Evolutionary conservation across 2,888 invertebrate genomes (phyloP), one percentile per base, ranked within the genome.

Genomic region (Protophormia terraenovae): DNA sequence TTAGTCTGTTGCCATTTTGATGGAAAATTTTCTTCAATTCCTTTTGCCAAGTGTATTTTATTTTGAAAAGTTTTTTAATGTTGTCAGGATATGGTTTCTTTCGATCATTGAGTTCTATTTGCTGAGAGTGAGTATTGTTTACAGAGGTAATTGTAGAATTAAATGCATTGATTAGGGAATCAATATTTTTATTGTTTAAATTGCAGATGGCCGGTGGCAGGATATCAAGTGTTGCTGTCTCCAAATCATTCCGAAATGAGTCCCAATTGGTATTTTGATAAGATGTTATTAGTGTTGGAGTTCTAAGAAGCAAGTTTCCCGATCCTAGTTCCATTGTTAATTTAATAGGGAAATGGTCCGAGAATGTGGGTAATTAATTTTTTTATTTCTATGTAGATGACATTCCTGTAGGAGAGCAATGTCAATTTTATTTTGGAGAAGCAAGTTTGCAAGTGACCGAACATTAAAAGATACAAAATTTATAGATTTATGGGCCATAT

Each of bases 401-500:
- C 53, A 38, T 19, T 77, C 66, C 12, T 67, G 55, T 4, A 77
- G 5, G 10, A 67, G 45, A 3, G n/a, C n/a, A n/a, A n/a, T n/a
- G n/a, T n/a, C n/a, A n/a, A n/a, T n/a, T n/a, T n/a, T n/a, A n/a
- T n/a, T n/a, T 5, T 24, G 2, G 0, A 29, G 12, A 7, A 77
- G 29, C 1, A 32, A n/a, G 4, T 41, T 53, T 1, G n/a, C 32
- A 22, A 67, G 24, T n/a, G 67, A 77, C 1, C 67, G 50, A 3
- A 66, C 67, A 58, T 67, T 67, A 41, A 67, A 77, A 12, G 58
- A 19, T 12, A 66, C 1, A 12, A 64, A 64, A 53, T 64, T 64
- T 19, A 75, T n/a, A n/a, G n/a, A n/a, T n/a, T n/a, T n/a, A n/a
- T n/a, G n/a, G n/a, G n/a, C n/a, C n/a, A n/a, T n/a, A n/a, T n/a